phyloP scores from a whole-genome alignment of 2,113 vertebrate genomes.

The Ursus arctos region DNA sequence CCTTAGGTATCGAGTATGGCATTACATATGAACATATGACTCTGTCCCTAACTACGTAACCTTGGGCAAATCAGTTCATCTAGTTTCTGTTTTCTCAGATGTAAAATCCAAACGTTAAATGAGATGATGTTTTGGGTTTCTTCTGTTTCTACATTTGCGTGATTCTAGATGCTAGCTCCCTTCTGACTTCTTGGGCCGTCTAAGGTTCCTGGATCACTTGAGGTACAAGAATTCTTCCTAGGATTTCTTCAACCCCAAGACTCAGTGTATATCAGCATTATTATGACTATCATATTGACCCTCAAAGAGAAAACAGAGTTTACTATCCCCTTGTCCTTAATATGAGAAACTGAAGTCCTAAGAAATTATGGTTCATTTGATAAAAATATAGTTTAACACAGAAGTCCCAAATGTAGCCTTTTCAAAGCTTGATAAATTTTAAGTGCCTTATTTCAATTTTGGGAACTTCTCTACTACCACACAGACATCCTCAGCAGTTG shows the following conservation, averaged over 20 bases:
- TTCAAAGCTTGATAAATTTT: conserved; percentile 33
- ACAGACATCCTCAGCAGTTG: not conserved
- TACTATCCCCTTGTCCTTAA: not conserved
- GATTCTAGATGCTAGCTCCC: not conserved
- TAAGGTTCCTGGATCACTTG: not conserved
- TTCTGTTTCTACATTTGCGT: not conserved
- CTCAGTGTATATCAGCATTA: not conserved
- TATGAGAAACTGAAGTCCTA: conserved; percentile 26
- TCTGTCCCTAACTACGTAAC: not conserved
- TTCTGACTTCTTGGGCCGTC: not conserved
- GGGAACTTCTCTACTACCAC: conserved; percentile 45
- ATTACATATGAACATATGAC: not conserved
- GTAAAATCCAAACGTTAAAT: not conserved
- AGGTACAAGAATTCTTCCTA: conserved; percentile 35
- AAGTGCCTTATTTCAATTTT: conserved; percentile 58
- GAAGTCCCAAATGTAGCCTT: not conserved
- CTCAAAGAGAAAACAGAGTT: not conserved
- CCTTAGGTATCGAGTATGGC: not conserved
- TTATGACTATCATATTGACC: not conserved
- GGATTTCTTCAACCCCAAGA: conserved; percentile 45
- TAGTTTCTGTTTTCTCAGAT: not conserved
- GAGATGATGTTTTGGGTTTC: not conserved
- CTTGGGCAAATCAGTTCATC: not conserved
- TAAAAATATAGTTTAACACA: conserved; percentile 29
- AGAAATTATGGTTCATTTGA: conserved; percentile 32